Conservation (phyloP, 92 coral and sea anemone genomes). For the Bergia sp. region DNA sequence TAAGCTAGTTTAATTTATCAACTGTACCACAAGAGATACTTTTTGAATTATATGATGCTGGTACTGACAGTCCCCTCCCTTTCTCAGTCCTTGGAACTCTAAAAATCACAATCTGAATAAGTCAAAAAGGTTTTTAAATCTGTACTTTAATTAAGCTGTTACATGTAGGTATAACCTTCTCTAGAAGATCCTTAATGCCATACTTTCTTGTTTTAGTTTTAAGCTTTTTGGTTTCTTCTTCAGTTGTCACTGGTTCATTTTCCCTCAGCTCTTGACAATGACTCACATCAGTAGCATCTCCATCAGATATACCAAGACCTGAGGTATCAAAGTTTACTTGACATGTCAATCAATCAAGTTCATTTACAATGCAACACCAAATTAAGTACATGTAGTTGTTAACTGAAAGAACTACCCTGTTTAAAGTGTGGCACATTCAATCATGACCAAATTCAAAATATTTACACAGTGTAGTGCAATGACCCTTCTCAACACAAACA, state of each 20-base stretch:
- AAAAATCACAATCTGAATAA: too few relatives aligned
- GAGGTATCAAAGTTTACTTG: not conserved
- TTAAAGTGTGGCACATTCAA: too few relatives aligned
- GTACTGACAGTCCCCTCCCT: too few relatives aligned
- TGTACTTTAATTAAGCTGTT: not conserved
- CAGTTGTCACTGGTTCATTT: conserved; percentile 3
- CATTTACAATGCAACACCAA: not conserved
- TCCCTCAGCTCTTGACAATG: conserved; percentile 4
- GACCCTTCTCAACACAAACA: too few relatives aligned
- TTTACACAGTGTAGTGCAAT: too few relatives aligned
- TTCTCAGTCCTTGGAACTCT: too few relatives aligned
- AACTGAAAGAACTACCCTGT: not conserved
- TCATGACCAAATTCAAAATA: too few relatives aligned
- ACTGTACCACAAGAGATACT: too few relatives aligned
- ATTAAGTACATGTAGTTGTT: not conserved
- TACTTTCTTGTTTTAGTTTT: conserved; percentile 47
- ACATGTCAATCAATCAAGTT: not conserved
- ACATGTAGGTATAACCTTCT: conserved; percentile 60
- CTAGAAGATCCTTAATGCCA: conserved; percentile 69
- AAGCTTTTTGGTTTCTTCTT: conserved; percentile 26
- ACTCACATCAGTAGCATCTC: not conserved
- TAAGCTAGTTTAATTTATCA: too few relatives aligned
- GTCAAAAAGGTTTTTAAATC: not conserved
- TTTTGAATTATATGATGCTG: too few relatives aligned
- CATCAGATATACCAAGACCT: not conserved